Evolutionary conservation across 1,140 invertebrate genomes (phyloP), one percentile per base, ranked within the genome.

Genomic region (Ostrea edulis): DNA sequence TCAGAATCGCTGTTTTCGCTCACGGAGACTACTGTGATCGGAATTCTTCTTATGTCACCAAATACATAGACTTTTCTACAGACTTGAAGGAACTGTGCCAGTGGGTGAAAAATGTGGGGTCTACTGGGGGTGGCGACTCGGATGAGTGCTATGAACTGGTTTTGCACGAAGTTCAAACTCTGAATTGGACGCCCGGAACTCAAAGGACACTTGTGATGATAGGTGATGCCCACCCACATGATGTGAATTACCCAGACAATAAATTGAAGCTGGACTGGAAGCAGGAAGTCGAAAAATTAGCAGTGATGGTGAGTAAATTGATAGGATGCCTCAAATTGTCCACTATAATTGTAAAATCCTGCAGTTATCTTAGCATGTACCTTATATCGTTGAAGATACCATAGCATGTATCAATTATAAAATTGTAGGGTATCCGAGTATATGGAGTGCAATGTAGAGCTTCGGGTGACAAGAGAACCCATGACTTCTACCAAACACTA

Each of bases 1-100:
- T 92, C 9, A 54, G 89, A n/a, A 89, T 92, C 9, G 90, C 91
- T 29, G 91, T 92, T 5, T 81, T 91, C 44, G 91, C 90, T 71
- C 90, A 93, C 77, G 93, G 92, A 0, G 93, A 93, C 77, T 93
- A 93, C 82, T 90, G 91, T 82, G 92, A 93, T 58, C 84, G 71
- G 29, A n/a, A 54, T n/a, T 54, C 25, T 1, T 86, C 51, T 8
- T 93, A 93, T 86, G 85, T 93, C 65, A 93, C 92, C 2, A 92
- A 93, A 87, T 87, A 86, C 55, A 85, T 92, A 12, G 92, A 93
- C 65, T 93, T 93, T 51, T 87, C 89, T 4, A 88, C 88, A 25
- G 86, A 90, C 55, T 87, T 91, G 0, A 55, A 71, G 4, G 87
- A 88, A 5, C 5, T 44, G 35, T 44, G 35, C 35, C 35, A 44